A percentile compares a stretch with the other conserved stretches of the same genome.
Conservation (phyloP, 2,113 vertebrate genomes). For the Eublepharis macularius region DNA sequence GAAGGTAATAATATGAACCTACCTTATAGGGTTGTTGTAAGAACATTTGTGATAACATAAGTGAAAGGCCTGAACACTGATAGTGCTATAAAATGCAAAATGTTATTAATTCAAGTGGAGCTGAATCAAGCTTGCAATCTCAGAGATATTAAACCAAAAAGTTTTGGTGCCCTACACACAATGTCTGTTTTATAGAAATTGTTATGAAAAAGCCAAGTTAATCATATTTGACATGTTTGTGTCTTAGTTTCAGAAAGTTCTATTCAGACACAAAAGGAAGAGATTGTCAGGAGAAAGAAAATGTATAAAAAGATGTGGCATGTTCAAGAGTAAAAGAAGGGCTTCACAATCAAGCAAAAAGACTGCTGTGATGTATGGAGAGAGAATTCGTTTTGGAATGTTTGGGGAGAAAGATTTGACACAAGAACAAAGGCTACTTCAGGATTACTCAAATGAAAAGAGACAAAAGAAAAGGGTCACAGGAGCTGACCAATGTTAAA, state of each 20-base stretch:
- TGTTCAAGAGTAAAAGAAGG: neutral
- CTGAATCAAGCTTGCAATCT: neutral
- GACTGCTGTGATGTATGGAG: neutral
- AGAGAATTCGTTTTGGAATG: neutral
- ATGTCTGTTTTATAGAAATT: neutral
- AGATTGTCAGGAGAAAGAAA: neutral
- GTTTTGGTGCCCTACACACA: neutral
- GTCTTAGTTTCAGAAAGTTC: neutral
- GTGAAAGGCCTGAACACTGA: too few species aligned
- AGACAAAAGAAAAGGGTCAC: neutral
- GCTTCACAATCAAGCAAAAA: slow-evolving; percentile 5
- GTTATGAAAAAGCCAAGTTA: neutral
- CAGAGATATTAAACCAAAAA: neutral
- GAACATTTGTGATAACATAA: too few species aligned
- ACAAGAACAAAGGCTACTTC: neutral
- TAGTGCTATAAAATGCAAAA: too few species aligned
- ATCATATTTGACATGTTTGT: neutral
- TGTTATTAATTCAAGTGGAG: too few species aligned
- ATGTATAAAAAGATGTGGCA: neutral
- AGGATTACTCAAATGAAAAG: neutral
- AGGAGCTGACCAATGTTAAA: neutral
- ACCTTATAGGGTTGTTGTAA: too few species aligned
- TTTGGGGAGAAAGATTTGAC: neutral
- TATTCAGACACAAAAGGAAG: neutral
- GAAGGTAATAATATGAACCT: too few species aligned